phyloP scores from a whole-genome alignment of 2,888 invertebrate genomes.

The Omphaloscelis lunosa region DNA sequence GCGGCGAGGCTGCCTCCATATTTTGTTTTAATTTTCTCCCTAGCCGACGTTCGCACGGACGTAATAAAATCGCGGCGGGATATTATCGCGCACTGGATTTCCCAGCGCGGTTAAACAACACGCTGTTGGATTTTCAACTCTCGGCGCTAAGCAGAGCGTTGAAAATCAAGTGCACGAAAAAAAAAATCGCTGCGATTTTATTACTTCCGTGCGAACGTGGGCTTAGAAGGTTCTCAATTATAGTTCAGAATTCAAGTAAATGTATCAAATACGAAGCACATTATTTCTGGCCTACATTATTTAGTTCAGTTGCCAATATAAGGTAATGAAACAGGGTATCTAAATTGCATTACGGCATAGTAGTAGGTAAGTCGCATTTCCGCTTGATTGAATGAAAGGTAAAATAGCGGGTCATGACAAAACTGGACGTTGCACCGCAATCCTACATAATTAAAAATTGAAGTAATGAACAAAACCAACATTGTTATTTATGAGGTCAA shows the following conservation, averaged over 20 bases:
- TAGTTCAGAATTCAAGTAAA: neutral
- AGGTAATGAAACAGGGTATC: slow-evolving; percentile 11
- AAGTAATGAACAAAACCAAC: neutral
- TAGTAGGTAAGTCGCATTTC: slow-evolving; percentile 2
- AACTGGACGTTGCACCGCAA: neutral
- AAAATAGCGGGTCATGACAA: neutral
- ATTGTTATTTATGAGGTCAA: slow-evolving; percentile 17
- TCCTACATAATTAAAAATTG: neutral
- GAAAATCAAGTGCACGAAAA: too few species aligned
- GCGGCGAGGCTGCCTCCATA: neutral
- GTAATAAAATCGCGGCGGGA: too few species aligned
- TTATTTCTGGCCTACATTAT: neutral
- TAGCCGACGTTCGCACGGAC: too few species aligned
- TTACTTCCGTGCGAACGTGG: too few species aligned
- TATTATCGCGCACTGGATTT: too few species aligned
- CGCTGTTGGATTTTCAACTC: too few species aligned
- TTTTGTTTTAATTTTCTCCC: neutral
- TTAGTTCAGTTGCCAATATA: neutral
- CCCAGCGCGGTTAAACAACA: too few species aligned
- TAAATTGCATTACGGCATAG: slow-evolving; percentile 8
- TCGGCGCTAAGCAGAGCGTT: too few species aligned
- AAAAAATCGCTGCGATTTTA: too few species aligned
- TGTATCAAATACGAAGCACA: neutral
- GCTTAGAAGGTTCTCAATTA: neutral
- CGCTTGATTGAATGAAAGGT: neutral